Base-by-base conservation (phyloP, 1,140 invertebrate genomes). In the Maniola jurtina region DNA sequence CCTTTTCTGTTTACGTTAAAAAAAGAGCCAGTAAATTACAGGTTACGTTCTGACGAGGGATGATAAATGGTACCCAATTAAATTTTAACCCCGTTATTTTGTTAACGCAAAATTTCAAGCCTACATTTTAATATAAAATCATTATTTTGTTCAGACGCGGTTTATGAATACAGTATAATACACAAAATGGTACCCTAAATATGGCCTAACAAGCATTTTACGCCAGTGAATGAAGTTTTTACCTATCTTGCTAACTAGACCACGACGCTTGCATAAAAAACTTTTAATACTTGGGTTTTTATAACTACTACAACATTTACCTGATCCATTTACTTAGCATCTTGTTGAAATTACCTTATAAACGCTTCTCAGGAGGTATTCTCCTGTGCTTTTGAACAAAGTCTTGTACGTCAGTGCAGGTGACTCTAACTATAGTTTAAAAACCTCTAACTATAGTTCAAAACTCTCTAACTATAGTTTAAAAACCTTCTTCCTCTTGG, bases 81-180 rank as follows among this genome's bases (percentile, higher is more conserved):
- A 45, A 45, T 45, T 40, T 40, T 11, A 40, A 40, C 25, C 25
- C 25, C 38, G 38, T 40, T 40, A 40, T 40, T 45, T 13, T 45
- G 42, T 45, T 45, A 45, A 45, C 42, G 13, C 42, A n/a, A 45
- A 45, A 45, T 45, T 45, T 45, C 42, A 1, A n/a, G 42, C 42
- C 9, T 52, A 52, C 48, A 52, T 52, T 52, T 52, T 52, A 8
- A 52, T 52, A 52, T 52, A 52, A 52, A 52, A 52, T 16, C 48
- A 52, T 52, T 52, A 52, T 52, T 52, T 52, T 25, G 15, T 14
- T 25, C 14, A 52, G 48, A 52, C 48, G 16, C 14, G 48, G 16
- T 25, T 25, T 52, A 25, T 52, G 48, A 7, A 11, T 52, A 25
- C 25, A 52, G 48, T 14, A 16, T 25, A 16, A 15, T 5, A 25